A percentile compares a stretch with the other conserved stretches of the same genome.
These are phyloP conservation scores for Montipora sp. DNA, from an alignment of 64 coral and sea anemone genomes.

Conservation along the genomic window DNA sequence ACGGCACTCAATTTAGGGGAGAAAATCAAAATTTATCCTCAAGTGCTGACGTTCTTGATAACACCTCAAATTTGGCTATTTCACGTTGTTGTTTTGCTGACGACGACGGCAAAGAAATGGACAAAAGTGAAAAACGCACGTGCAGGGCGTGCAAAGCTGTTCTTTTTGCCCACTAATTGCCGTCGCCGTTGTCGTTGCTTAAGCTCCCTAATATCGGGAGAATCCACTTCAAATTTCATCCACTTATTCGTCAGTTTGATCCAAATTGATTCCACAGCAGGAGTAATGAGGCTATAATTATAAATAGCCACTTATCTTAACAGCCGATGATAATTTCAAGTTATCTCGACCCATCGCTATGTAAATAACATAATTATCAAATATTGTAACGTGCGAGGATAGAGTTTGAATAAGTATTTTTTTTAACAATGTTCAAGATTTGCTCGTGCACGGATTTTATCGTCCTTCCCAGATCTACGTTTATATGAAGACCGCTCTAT, in stretches of 20 bases:
- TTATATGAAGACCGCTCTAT: neutral
- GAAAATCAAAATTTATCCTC: too few species aligned
- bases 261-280: neutral
- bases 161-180: too few species aligned
- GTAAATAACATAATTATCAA: neutral
- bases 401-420: neutral
- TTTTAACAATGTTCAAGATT: neutral
- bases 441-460: neutral
- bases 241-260: neutral
- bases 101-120: too few species aligned
- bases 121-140: too few species aligned
- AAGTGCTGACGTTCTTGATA: too few species aligned
- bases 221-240: neutral
- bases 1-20: too few species aligned
- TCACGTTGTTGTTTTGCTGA: too few species aligned
- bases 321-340: neutral
- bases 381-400: neutral
- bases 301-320: neutral
- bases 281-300: constrained; percentile 3
- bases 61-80: too few species aligned
- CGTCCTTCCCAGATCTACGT: neutral
- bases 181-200: too few species aligned
- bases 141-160: too few species aligned
- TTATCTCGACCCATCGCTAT: neutral
- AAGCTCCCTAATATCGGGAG: neutral